A percentile compares a stretch with the other conserved stretches of the same genome.
Evolutionary conservation across 2,888 invertebrate genomes (phyloP).

Genomic region (Pristionchus arcanus): DNA sequence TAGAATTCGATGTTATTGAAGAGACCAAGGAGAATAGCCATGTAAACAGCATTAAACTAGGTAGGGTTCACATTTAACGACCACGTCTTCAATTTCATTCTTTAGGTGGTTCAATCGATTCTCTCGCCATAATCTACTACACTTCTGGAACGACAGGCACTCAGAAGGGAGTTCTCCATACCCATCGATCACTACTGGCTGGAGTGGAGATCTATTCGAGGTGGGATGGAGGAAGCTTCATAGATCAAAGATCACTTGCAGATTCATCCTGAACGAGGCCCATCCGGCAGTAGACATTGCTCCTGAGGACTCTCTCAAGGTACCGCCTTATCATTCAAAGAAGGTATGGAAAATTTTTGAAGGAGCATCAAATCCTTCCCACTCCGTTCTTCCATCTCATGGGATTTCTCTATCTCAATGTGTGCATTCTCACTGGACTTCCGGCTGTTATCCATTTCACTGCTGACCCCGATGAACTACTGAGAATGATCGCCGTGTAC

Average conservation of each 20-base stretch:
- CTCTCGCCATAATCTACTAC: constrained; percentile 61
- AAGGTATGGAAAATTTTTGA: not conserved
- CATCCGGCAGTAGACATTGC: not conserved
- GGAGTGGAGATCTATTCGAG: constrained; percentile 61
- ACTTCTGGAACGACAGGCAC: constrained; percentile 88
- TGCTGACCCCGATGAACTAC: not conserved
- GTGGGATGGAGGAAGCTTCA: not conserved
- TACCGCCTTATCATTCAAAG: not conserved
- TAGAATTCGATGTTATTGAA: not conserved
- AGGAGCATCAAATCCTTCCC: constrained; percentile 12
- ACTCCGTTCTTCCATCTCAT: constrained; percentile 43
- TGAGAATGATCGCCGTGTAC: not conserved
- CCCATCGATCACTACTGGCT: constrained; percentile 91
- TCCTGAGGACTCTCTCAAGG: not conserved
- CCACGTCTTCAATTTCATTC: not conserved
- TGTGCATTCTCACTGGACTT: constrained; percentile 1
- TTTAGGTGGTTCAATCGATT: constrained; percentile 8
- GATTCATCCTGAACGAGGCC: not conserved
- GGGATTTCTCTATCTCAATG: constrained; percentile 10
- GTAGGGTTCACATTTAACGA: not conserved
- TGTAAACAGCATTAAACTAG: not conserved
- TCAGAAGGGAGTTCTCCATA: constrained; percentile 97
- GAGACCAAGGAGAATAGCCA: constrained; percentile 9
- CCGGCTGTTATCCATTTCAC: constrained; percentile 14
- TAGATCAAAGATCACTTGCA: not conserved